Conservation (phyloP, 2,797 vertebrate species). For the Cuculus canorus region DNA sequence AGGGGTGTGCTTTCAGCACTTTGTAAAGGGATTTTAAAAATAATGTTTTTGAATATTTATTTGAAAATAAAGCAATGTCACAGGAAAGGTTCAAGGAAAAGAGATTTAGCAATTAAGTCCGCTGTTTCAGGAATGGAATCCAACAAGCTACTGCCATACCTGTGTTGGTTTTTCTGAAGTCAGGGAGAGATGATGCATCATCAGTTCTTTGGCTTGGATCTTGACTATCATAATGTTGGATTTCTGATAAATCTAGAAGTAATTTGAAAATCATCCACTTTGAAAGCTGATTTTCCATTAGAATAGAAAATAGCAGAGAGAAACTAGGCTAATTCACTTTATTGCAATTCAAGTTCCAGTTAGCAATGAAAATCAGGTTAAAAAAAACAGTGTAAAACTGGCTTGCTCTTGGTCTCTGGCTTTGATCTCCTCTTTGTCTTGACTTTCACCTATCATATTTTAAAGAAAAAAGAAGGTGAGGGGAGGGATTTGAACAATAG, state of each 20-base stretch:
- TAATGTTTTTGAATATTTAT: accelerated
- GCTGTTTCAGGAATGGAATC: background rate
- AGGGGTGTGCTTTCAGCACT: background rate
- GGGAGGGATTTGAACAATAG: background rate
- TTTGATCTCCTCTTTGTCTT: background rate
- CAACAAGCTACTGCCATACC: background rate
- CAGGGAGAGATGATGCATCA: background rate
- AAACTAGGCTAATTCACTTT: background rate
- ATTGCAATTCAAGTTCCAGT: background rate
- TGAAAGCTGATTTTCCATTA: background rate
- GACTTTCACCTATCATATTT: background rate
- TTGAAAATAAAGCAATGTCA: background rate
- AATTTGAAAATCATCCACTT: background rate
- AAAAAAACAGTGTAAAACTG: background rate
- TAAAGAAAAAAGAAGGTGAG: background rate
- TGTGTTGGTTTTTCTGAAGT: background rate
- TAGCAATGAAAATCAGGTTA: background rate
- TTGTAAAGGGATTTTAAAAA: background rate
- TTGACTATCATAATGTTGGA: background rate
- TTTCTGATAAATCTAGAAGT: background rate
- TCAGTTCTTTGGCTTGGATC: background rate
- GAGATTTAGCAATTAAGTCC: background rate
- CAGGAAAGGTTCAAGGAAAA: background rate
- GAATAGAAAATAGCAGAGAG: background rate
- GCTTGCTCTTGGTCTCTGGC: background rate